Evolutionary conservation across 2,888 invertebrate genomes (phyloP), one percentile per base, ranked within the genome.

Genomic region (Drosophila mettleri): DNA sequence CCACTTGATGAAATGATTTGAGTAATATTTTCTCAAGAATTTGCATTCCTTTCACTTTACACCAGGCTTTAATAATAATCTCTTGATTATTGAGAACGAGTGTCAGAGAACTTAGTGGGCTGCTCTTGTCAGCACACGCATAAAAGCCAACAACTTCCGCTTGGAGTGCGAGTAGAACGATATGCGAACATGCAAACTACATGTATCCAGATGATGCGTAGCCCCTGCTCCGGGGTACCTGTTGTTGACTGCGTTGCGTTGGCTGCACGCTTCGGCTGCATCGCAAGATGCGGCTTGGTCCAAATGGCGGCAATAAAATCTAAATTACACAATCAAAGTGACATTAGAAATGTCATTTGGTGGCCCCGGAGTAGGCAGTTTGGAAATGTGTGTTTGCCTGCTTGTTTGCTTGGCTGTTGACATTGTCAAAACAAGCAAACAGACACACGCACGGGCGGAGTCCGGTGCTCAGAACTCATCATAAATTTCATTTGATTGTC

Each of bases 401-500:
- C 64, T 68, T 73, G 77, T 82, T 69, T 81, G 76, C 64, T 57
- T 58, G 68, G 41, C 70, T 80, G 88, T 80, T 77, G 78, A 77
- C 88, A 76, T 82, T 86, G 89, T 86, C 89, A 88, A 76, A 89
- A 89, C 69, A 88, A 45, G 62, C 51, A 16, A 16, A 16, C 27
- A 45, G 2, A 16, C 16, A n/a, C 16, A 31, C 43, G 83, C 69
- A 88, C 51, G 62, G 54, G 43, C 38, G 59, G 31, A 63, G 54
- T 46, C 24, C 64, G 27, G 52, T 54, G 43, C 60, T 48, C 64
- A 34, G 41, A 67, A 38, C 65, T 64, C 57, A 59, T 87, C 89
- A 85, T 86, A 86, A 86, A 86, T 87, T 89, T 75, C 46, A 69
- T 87, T 87, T 86, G 89, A 88, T 85, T 75, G 80, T 66, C 72